A percentile compares a stretch with the other conserved stretches of the same genome.
Conservation (phyloP, 1,140 invertebrate species). For the Trichonephila inaurata region DNA sequence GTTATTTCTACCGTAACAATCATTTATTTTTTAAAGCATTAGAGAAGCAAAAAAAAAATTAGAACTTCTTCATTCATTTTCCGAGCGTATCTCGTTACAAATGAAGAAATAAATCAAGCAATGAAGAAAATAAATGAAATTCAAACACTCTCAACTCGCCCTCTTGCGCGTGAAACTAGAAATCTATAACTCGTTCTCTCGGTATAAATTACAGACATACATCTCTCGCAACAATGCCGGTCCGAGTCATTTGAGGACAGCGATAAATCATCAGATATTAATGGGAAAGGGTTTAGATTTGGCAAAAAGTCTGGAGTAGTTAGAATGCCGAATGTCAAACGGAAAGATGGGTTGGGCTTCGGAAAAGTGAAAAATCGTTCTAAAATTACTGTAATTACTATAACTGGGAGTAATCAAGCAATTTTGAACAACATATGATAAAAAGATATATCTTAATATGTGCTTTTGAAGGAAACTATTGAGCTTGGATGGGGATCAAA, state of each 20-base stretch:
- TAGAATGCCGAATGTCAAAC: slow-evolving; percentile 19
- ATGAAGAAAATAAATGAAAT: background rate
- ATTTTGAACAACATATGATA: slow-evolving; percentile 30
- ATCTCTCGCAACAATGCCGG: background rate
- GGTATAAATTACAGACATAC: background rate
- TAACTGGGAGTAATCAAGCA: slow-evolving; percentile 20
- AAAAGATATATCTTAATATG: slow-evolving; percentile 35
- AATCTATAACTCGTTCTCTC: background rate
- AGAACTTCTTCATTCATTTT: too few species aligned
- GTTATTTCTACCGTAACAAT: too few species aligned
- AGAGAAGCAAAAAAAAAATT: too few species aligned
- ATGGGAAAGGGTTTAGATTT: background rate
- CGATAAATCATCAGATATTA: slow-evolving; percentile 22
- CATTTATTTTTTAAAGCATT: too few species aligned
- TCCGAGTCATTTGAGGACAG: background rate
- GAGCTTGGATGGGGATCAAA: background rate
- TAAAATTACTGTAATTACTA: slow-evolving; percentile 30
- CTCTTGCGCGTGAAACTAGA: background rate
- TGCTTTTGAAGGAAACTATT: background rate
- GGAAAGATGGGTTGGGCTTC: slow-evolving; percentile 20
- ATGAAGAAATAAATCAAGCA: background rate
- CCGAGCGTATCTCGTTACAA: too few species aligned
- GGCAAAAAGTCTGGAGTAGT: background rate
- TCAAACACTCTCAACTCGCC: background rate
- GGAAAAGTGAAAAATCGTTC: slow-evolving; percentile 23